Percentiles rank a stretch among this genome's conserved stretches.
Conservation (phyloP, 1,140 invertebrate species). For the Megalopta genalis region DNA sequence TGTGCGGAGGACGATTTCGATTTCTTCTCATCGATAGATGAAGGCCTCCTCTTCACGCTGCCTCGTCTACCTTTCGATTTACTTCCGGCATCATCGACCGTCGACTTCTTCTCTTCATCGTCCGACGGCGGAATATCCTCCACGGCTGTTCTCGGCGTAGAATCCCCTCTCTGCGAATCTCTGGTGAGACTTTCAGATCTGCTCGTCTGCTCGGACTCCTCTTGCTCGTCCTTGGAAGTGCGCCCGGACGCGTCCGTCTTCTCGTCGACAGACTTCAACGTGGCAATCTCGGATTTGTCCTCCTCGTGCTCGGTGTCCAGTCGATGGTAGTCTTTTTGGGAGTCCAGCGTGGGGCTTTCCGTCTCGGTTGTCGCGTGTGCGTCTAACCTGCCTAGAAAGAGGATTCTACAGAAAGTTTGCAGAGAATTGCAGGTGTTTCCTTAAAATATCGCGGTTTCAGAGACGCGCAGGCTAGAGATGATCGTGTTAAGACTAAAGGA, state of each 20-base stretch:
- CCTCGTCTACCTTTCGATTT: not conserved
- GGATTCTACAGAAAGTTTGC: slow-evolving; percentile 49
- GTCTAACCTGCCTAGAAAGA: slow-evolving; percentile 54
- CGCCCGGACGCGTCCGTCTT: slow-evolving; percentile 34
- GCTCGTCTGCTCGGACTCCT: slow-evolving; percentile 36
- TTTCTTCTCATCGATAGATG: slow-evolving; percentile 31
- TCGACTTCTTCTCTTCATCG: slow-evolving; percentile 20
- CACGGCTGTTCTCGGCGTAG: slow-evolving; percentile 4
- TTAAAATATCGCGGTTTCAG: not conserved
- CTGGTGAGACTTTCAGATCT: slow-evolving; percentile 18
- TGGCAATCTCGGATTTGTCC: slow-evolving; percentile 15
- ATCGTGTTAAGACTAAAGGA: too few relatives aligned
- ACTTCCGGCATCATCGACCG: not conserved
- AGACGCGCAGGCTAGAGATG: too few relatives aligned
- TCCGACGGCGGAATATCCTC: slow-evolving; percentile 12
- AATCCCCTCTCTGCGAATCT: not conserved
- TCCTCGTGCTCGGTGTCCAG: slow-evolving; percentile 61
- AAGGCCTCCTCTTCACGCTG: slow-evolving; percentile 12
- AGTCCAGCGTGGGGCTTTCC: slow-evolving; percentile 44
- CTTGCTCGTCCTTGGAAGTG: slow-evolving; percentile 30
- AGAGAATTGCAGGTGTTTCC: slow-evolving; percentile 1
- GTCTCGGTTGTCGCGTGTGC: slow-evolving; percentile 22
- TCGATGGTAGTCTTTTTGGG: slow-evolving; percentile 44
- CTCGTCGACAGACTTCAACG: slow-evolving; percentile 1
- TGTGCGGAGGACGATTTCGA: slow-evolving; percentile 33